Evolutionary conservation across 1,140 invertebrate species (phyloP), one percentile per base, ranked within the genome.

Genomic region (Habropoda laboriosa): DNA sequence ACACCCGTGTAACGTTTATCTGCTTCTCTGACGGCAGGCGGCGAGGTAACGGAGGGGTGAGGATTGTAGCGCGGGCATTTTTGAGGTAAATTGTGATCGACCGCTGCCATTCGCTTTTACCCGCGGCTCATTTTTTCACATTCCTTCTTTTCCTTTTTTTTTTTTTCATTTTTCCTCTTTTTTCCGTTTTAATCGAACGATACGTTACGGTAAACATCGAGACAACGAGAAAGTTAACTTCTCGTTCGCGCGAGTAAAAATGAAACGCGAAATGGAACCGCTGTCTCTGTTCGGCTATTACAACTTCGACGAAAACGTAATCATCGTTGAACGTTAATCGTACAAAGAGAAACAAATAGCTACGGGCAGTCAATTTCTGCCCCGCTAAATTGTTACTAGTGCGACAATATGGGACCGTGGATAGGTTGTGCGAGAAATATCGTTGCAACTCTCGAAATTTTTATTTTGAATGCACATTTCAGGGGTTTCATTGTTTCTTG

Each of bases 221-320:
- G 21, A 38, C 38, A 13, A 67, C 30, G 35, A 42, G 21, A 2
- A 51, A 67, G 27, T 66, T 67, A 67, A 67, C 68, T 76, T 67
- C 27, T 45, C 61, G 51, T 67, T 57, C 13, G 38, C 7, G 1
- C 27, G 27, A 49, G 27, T 13, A 67, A 75, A 32, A 67, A 45
- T 35, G n/a, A 30, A 55, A 67, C 21, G 30, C 12, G 13, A 55
- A 55, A 42, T 55, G 42, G 18, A 47, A 27, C 21, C 2, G 38
- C 10, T 35, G 8, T 45, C 30, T 42, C 40, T 64, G n/a, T 24
- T 30, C n/a, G 42, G 2, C 38, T 72, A 32, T 32, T 38, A 38
- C 27, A 8, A 40, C 38, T 45, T n/a, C 32, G 58, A 51, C 24
- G 42, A 24, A 42, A 71, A n/a, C 16, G 42, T 49, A 49, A 73